phyloP scores from a whole-genome alignment of 1,140 invertebrate species.

The Drosophila tsacasi region DNA sequence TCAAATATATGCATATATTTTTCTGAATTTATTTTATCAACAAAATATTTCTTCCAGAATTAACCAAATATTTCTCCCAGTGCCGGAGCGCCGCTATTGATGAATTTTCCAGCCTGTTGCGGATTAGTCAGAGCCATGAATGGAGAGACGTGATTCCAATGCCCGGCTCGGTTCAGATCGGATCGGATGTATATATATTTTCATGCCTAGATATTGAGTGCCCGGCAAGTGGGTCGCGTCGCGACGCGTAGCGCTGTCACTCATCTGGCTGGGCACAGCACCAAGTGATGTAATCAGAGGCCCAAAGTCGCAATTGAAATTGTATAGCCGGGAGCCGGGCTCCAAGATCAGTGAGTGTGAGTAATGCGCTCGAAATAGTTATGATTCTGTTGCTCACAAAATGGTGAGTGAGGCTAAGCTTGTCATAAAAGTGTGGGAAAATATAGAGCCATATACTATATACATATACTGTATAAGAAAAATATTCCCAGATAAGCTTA shows the following conservation, averaged over 20 bases:
- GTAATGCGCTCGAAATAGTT: constrained; percentile 11
- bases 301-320: constrained; percentile 9
- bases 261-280: constrained; percentile 4
- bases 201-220: background rate
- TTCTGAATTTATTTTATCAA: background rate
- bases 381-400: background rate
- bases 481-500: no score
- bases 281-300: constrained; percentile 25
- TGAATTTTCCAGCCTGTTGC: background rate
- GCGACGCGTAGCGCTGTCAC: constrained; percentile 5
- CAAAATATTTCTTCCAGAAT: background rate
- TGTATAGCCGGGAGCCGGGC: constrained; percentile 14
- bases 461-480: no score
- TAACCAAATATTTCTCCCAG: background rate
- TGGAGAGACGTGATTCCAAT: constrained; percentile 13
- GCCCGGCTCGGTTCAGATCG: background rate
- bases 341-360: constrained; percentile 8
- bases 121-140: constrained; percentile 17
- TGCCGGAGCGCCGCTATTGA: background rate
- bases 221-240: constrained; percentile 9
- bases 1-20: background rate
- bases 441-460: no score
- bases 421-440: background rate
- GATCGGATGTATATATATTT: background rate
- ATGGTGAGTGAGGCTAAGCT: background rate